Evolutionary conservation across 2,797 vertebrate genomes (phyloP).

Genomic region (Enteromius mattozi): DNA sequence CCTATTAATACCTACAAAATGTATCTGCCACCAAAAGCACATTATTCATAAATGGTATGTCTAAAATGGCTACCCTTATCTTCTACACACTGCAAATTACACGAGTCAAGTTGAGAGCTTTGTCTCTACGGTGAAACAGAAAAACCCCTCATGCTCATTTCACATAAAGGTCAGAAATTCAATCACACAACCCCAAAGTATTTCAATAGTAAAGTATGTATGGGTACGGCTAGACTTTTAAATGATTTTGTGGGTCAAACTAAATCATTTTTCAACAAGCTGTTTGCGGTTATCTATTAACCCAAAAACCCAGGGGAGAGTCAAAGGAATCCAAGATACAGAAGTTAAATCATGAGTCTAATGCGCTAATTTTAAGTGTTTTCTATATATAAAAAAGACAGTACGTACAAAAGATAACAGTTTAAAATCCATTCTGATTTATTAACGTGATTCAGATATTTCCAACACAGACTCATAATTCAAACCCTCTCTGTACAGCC

Average conservation of each 20-base stretch:
- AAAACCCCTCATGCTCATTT: slow-evolving; percentile 80
- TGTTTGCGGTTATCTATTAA: slow-evolving; percentile 77
- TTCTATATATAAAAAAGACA: slow-evolving; percentile 18
- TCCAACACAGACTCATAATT: slow-evolving; percentile 28
- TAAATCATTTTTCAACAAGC: slow-evolving; percentile 49
- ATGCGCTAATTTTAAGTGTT: slow-evolving; percentile 25
- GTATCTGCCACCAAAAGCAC: not conserved
- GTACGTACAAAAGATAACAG: slow-evolving; percentile 22
- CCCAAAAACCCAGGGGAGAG: slow-evolving; percentile 63
- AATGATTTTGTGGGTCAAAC: slow-evolving; percentile 65
- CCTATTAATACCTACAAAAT: not conserved
- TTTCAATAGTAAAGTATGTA: slow-evolving; percentile 83
- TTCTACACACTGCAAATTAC: slow-evolving; percentile 72
- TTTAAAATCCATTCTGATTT: slow-evolving; percentile 44
- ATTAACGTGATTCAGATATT: slow-evolving; percentile 21
- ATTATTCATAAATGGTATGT: slow-evolving; percentile 21
- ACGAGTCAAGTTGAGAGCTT: slow-evolving; percentile 81
- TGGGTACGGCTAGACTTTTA: slow-evolving; percentile 76
- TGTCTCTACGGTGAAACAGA: slow-evolving; percentile 79
- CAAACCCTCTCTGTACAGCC: slow-evolving; percentile 27
- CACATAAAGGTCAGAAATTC: slow-evolving; percentile 87
- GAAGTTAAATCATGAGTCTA: slow-evolving; percentile 47
- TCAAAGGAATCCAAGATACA: slow-evolving; percentile 57
- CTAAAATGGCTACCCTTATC: slow-evolving; percentile 71
- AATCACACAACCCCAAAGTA: slow-evolving; percentile 79